These are phyloP conservation scores for Parelbella ahira DNA, from an alignment of 2,888 invertebrate genomes.

Conservation along the genomic window DNA sequence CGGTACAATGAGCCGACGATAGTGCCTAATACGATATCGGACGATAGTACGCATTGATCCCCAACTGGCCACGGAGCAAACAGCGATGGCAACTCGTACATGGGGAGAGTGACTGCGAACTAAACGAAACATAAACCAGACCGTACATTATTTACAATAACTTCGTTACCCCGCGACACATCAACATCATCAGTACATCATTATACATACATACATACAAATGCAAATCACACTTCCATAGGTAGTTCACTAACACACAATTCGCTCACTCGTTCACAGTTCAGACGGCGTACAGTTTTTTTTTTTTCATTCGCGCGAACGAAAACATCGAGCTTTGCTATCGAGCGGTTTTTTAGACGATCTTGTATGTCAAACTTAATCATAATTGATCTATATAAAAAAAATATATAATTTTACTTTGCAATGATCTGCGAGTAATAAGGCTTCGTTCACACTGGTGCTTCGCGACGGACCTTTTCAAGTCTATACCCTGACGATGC, in stretches of 20 bases:
- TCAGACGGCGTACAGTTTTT: slow-evolving; percentile 15
- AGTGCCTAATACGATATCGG: too few species aligned
- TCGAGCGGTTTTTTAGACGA: too few species aligned
- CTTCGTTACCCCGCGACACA: slow-evolving; percentile 21
- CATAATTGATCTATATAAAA: too few species aligned
- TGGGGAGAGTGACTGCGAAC: slow-evolving; percentile 23
- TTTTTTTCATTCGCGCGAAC: not conserved
- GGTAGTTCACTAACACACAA: slow-evolving; percentile 10
- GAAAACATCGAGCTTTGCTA: slow-evolving; percentile 2
- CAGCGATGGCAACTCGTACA: slow-evolving; percentile 28
- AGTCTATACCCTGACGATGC: too few species aligned
- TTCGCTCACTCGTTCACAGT: slow-evolving; percentile 5
- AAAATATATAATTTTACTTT: too few species aligned
- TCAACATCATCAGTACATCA: slow-evolving; percentile 30
- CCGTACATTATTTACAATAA: slow-evolving; percentile 13
- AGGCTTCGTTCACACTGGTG: too few species aligned
- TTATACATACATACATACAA: slow-evolving; percentile 31
- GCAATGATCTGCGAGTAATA: too few species aligned
- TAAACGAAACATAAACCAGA: slow-evolving; percentile 11
- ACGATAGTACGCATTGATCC: too few species aligned
- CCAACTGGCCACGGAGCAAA: slow-evolving; percentile 9
- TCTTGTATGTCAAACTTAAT: too few species aligned
- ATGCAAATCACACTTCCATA: slow-evolving; percentile 31
- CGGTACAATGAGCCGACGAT: too few species aligned
- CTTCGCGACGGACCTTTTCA: too few species aligned